Conservation (phyloP, 2,888 invertebrate species). For the Meganola albula region DNA sequence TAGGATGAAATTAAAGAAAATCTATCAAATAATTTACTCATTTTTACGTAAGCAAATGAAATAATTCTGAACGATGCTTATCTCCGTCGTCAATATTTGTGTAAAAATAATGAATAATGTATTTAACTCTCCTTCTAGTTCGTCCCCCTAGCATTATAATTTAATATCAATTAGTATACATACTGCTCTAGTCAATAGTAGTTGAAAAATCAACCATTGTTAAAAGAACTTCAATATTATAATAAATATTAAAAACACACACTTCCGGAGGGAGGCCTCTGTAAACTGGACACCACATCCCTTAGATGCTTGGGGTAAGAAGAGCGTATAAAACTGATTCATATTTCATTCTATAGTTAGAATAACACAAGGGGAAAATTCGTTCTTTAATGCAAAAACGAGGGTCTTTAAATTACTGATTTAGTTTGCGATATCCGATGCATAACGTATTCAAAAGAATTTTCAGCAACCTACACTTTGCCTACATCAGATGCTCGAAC, state of each 20-base stretch:
- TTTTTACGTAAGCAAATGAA: too few relatives aligned
- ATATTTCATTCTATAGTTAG: constrained; percentile 36
- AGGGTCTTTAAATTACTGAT: constrained; percentile 18
- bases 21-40: too few relatives aligned
- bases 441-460: too few relatives aligned
- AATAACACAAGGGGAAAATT: constrained; percentile 31
- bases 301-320: constrained; percentile 21
- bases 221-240: constrained; percentile 14
- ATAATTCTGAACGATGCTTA: too few relatives aligned
- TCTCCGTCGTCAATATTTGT: too few relatives aligned
- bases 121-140: constrained; percentile 17
- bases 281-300: constrained; percentile 26
- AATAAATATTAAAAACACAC: too few relatives aligned
- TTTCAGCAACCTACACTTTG: too few relatives aligned
- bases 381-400: constrained; percentile 20
- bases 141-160: constrained; percentile 45
- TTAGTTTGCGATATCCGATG: too few relatives aligned
- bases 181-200: constrained; percentile 25
- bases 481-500: too few relatives aligned
- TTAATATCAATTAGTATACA: constrained; percentile 56
- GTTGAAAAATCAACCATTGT: constrained; percentile 27
- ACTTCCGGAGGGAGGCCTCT: constrained; percentile 16
- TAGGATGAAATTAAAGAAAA: too few relatives aligned
- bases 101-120: constrained; percentile 39
- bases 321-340: constrained; percentile 32